Evolutionary conservation across 2,797 vertebrate genomes (phyloP).

Genomic region (Chrysocyon brachyurus): DNA sequence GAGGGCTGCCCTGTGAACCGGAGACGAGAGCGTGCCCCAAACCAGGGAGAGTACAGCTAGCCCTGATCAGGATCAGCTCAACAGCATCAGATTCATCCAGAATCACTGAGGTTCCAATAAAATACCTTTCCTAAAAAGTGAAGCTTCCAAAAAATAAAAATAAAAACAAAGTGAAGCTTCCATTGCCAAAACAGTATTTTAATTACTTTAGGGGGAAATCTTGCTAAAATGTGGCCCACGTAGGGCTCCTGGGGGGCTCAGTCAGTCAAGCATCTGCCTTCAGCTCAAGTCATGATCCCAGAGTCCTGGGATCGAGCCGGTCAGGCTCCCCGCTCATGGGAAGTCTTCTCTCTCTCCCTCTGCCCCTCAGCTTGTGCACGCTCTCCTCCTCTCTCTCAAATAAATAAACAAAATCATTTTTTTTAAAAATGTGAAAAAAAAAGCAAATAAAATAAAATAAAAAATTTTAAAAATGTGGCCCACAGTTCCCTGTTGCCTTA

Average conservation of each 20-base stretch:
- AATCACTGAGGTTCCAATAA: background rate
- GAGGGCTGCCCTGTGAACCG: background rate
- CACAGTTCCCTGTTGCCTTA: background rate
- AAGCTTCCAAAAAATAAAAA: background rate
- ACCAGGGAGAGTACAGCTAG: background rate
- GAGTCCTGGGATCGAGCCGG: too few relatives aligned
- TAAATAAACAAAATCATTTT: background rate
- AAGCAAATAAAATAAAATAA: too few relatives aligned
- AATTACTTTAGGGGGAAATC: conserved; percentile 35
- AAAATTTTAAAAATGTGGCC: background rate
- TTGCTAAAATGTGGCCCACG: background rate
- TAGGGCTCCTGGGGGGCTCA: too few relatives aligned
- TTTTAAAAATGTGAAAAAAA: too few relatives aligned
- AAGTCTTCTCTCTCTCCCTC: background rate
- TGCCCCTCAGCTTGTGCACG: too few relatives aligned
- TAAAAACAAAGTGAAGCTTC: background rate
- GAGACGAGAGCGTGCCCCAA: background rate
- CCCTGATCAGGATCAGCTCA: background rate
- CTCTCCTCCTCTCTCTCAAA: background rate
- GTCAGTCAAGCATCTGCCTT: too few relatives aligned
- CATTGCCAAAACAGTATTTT: background rate
- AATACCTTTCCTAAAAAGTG: conserved; percentile 20
- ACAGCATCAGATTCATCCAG: background rate
- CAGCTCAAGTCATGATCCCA: too few relatives aligned
- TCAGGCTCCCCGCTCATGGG: too few relatives aligned